Percentiles rank a stretch among this genome's conserved stretches.
Conservation (phyloP, 2,797 vertebrate genomes). For the Labeo calbasu region DNA sequence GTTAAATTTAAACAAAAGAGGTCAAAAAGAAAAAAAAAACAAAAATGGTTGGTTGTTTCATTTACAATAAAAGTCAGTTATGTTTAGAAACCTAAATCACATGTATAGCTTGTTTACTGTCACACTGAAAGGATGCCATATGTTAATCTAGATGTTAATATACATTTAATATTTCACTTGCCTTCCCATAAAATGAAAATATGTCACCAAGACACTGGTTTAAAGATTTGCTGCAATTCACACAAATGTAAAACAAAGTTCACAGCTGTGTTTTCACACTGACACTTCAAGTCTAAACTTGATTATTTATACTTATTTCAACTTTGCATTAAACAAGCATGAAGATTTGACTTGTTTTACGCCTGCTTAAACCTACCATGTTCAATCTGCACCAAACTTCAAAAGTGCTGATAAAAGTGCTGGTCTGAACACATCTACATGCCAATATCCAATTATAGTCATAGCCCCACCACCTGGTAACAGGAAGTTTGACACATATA, state of each 20-base stretch:
- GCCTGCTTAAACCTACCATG: too few relatives aligned
- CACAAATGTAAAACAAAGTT: background rate
- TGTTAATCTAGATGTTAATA: background rate
- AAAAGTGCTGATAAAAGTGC: too few relatives aligned
- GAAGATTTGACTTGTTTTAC: background rate
- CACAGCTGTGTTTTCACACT: background rate
- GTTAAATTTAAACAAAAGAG: background rate
- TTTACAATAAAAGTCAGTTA: background rate
- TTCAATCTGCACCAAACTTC: too few relatives aligned
- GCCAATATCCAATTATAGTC: too few relatives aligned
- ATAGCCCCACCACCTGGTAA: too few relatives aligned
- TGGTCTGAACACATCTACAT: too few relatives aligned
- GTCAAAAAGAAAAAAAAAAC: background rate
- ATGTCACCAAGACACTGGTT: background rate
- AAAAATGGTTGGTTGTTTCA: background rate
- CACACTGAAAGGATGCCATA: background rate
- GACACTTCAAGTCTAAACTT: background rate
- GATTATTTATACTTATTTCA: background rate
- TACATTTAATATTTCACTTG: background rate
- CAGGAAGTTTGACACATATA: too few relatives aligned
- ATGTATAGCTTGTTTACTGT: background rate
- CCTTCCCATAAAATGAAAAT: background rate
- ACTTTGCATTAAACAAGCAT: background rate
- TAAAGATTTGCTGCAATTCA: background rate
- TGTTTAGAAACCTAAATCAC: background rate